Evolutionary conservation across 2,888 invertebrate species (phyloP).

Genomic region (Cordilura impudica): DNA sequence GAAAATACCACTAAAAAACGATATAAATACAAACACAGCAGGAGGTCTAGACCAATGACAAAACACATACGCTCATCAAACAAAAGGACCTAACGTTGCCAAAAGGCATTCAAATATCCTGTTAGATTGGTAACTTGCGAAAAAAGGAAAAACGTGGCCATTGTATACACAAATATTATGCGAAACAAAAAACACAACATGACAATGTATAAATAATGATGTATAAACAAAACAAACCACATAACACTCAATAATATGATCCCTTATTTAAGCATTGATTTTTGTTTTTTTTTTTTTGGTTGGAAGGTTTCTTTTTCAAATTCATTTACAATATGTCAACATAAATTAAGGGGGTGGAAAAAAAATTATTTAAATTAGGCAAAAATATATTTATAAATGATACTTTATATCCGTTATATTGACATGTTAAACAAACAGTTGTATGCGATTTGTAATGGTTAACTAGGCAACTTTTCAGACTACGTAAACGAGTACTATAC

Average conservation of each 20-base stretch:
- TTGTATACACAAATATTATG: slow-evolving; percentile 31
- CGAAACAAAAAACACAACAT: slow-evolving; percentile 43
- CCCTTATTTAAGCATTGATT: slow-evolving; percentile 47
- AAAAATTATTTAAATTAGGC: slow-evolving; percentile 32
- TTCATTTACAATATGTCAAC: slow-evolving; percentile 54
- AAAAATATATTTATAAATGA: slow-evolving; percentile 10
- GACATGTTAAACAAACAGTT: neutral
- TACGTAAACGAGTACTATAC: too few relatives aligned
- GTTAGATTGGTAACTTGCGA: neutral
- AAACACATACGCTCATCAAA: slow-evolving; percentile 32
- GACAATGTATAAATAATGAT: slow-evolving; percentile 46
- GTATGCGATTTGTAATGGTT: neutral
- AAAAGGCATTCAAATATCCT: slow-evolving; percentile 53
- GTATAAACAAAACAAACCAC: slow-evolving; percentile 55
- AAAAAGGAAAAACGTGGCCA: slow-evolving; percentile 35
- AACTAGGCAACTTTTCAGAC: neutral
- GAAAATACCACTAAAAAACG: slow-evolving; percentile 40
- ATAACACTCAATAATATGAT: slow-evolving; percentile 53
- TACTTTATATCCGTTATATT: slow-evolving; percentile 1
- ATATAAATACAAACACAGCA: slow-evolving; percentile 18
- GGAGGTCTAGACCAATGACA: slow-evolving; percentile 33
- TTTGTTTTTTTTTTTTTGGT: neutral
- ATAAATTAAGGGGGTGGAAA: slow-evolving; percentile 20
- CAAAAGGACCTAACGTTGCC: slow-evolving; percentile 45
- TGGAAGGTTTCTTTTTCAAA: neutral